Conservation (phyloP, 2,888 invertebrate genomes). For the Coremacera marginata region DNA sequence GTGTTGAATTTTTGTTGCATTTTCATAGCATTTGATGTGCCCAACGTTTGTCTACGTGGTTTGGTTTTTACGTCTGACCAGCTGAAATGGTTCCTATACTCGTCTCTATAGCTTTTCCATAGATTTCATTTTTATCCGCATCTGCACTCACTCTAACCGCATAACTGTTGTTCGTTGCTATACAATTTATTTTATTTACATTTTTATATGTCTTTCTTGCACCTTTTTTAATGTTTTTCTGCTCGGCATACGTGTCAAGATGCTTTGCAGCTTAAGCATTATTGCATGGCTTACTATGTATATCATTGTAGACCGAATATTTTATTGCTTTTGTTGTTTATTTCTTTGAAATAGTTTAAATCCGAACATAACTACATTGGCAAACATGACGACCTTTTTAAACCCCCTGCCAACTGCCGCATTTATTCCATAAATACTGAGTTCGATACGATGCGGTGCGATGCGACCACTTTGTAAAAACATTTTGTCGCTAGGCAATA, state of each 20-base stretch:
- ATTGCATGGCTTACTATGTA: no score
- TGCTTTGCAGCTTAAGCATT: background rate
- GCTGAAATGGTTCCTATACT: background rate
- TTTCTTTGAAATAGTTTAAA: background rate
- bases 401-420: no score
- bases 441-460: no score
- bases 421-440: no score
- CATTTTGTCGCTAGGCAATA: no score
- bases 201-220: slow-evolving; percentile 18
- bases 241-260: slow-evolving; percentile 8
- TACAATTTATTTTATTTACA: slow-evolving; percentile 17
- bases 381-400: background rate
- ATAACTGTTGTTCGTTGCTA: background rate
- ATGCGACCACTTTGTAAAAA: no score
- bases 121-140: background rate
- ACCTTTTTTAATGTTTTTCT: slow-evolving; percentile 11
- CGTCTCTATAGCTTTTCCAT: background rate
- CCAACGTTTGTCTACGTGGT: slow-evolving; percentile 25
- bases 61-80: slow-evolving; percentile 4
- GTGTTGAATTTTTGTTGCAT: slow-evolving; percentile 34
- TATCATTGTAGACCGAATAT: no score
- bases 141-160: background rate
- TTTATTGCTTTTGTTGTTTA: no score
- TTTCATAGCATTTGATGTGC: slow-evolving; percentile 24
- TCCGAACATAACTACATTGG: slow-evolving; percentile 2